phyloP scores from a whole-genome alignment of 2,113 vertebrate species.

The Ariopsis seemanni region DNA sequence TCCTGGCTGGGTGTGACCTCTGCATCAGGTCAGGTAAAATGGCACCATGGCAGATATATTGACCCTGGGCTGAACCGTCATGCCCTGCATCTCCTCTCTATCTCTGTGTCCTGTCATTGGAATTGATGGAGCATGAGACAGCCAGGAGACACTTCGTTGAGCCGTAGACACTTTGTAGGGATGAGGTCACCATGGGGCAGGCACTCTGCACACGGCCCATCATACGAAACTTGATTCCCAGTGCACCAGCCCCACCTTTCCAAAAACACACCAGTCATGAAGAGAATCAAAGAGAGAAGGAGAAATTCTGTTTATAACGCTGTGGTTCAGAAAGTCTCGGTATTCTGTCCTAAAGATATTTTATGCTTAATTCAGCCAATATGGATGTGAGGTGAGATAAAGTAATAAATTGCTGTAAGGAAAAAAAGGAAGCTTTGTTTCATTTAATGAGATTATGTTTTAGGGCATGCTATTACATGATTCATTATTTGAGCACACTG shows the following conservation, averaged over 20 bases:
- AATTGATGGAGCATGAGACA: slow-evolving; percentile 53
- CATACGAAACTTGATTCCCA: slow-evolving; percentile 22
- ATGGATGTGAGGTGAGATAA: slow-evolving; percentile 15
- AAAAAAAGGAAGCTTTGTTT: neutral
- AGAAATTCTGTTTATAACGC: neutral
- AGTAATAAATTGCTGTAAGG: neutral
- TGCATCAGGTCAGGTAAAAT: neutral
- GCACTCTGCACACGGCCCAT: slow-evolving; percentile 17
- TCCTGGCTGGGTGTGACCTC: neutral
- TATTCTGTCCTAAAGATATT: neutral
- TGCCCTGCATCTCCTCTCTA: slow-evolving; percentile 20
- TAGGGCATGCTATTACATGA: slow-evolving; percentile 2
- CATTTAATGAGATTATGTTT: slow-evolving; percentile 9
- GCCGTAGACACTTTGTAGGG: slow-evolving; percentile 26
- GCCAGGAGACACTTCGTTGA: slow-evolving; percentile 38
- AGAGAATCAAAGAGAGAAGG: neutral
- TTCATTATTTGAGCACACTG: slow-evolving; percentile 27
- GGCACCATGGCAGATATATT: slow-evolving; percentile 7
- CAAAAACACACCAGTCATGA: neutral
- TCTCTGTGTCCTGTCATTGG: slow-evolving; percentile 55
- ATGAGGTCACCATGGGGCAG: slow-evolving; percentile 42
- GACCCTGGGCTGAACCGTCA: slow-evolving; percentile 17
- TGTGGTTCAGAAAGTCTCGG: neutral
- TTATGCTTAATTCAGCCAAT: slow-evolving; percentile 26
- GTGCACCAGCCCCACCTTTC: slow-evolving; percentile 5